A percentile compares a stretch with the other conserved stretches of the same genome.
Conservation (phyloP, 92 coral and sea anemone genomes). For the Porites cylindrica region DNA sequence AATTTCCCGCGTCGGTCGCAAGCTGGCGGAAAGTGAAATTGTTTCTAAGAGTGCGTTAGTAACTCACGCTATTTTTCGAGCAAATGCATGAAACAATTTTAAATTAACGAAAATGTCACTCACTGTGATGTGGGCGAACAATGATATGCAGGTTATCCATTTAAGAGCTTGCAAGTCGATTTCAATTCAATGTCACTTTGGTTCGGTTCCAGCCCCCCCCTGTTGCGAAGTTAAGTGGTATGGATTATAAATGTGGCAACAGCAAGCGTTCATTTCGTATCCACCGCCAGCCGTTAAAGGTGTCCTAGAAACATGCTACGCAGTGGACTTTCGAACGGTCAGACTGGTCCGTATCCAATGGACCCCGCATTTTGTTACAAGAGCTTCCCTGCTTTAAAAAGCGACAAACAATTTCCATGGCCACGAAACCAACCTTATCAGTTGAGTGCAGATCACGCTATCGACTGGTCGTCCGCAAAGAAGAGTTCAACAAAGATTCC, state of each 20-base stretch:
- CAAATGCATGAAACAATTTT: neutral
- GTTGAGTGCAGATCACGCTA: neutral
- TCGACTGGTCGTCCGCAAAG: conserved; percentile 4
- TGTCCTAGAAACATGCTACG: neutral
- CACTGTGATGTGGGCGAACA: conserved; percentile 35
- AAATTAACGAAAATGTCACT: conserved; percentile 5
- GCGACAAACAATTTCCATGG: conserved; percentile 1
- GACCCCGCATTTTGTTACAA: conserved; percentile 22
- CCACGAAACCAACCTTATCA: neutral
- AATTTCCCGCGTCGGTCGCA: neutral
- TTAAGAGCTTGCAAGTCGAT: conserved; percentile 6
- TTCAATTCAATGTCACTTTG: conserved; percentile 29
- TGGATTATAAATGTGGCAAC: conserved; percentile 19
- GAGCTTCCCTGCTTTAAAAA: conserved; percentile 1
- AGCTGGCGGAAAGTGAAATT: neutral
- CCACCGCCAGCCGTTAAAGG: neutral
- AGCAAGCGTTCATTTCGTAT: neutral
- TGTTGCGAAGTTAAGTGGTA: conserved; percentile 23
- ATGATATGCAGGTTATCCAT: conserved; percentile 39
- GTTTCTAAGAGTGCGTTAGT: neutral
- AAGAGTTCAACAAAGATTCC: conserved; percentile 16
- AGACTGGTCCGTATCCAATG: neutral
- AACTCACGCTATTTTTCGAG: conserved; percentile 2
- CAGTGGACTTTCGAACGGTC: neutral
- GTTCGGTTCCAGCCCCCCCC: conserved; percentile 54